Evolutionary conservation across 2,113 vertebrate species (phyloP), one percentile per base, ranked within the genome.

Genomic region (Stictonetta naevosa): DNA sequence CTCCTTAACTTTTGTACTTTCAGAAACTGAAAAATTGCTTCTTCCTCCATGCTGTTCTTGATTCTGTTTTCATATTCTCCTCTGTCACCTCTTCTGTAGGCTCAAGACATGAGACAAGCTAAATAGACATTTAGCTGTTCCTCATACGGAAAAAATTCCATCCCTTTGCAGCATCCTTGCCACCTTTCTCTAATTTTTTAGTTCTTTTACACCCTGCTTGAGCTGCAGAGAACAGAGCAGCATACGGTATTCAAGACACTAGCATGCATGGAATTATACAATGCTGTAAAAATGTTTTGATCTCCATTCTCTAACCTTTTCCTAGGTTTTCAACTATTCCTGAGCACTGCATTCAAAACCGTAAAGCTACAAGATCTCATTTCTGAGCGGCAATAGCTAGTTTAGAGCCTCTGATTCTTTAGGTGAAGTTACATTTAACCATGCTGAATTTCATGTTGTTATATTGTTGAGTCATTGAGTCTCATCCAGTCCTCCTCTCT

Each of bases 41-140:
- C 75, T 80, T 80, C 40, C 55, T 71, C 40, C 83, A 48, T 42
- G 75, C 75, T 74, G 44, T 55, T 88, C 6, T 3, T 46, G 72
- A 83, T 58, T 85, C 88, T 77, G 55, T 22, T 92, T 92, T 80
- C 88, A 53, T 36, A 53, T 69, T 80, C 75, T 78, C 31, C 64
- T 77, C 80, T 83, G 34, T 69, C 59, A 80, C 63, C 72, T 84
- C 67, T 82, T 83, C 85, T 82, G 50, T n/a, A 59, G 72, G 72
- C 42, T 89, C 55, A 92, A 78, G 83, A 84, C 66, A 33, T 6
- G 26, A n/a, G n/a, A n/a, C n/a, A n/a, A n/a, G n/a, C n/a, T n/a
- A n/a, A n/a, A n/a, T n/a, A n/a, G n/a, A n/a, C n/a, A 20, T 79
- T 80, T 83, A 73, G 40, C 71, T 83, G 67, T 56, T 91, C 62